Percentiles rank a stretch among this genome's conserved stretches.
Conservation (phyloP, 2,888 invertebrate species). For the Cataglyphis livida region DNA sequence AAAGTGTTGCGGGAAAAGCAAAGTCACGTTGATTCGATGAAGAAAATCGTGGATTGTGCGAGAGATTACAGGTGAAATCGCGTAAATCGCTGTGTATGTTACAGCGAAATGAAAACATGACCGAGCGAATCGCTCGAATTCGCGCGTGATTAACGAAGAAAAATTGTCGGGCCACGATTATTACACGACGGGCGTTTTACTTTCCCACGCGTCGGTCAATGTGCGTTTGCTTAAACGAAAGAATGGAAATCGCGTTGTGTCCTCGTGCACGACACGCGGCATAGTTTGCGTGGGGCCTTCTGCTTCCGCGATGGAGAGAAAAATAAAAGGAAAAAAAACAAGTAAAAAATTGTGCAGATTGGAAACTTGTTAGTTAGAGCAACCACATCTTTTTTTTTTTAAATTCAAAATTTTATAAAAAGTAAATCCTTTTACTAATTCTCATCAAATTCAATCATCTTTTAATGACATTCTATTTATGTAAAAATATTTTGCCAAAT, state of each 20-base stretch:
- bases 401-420: too few species aligned
- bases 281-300: not conserved
- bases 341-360: too few species aligned
- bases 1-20: not conserved
- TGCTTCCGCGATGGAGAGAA: not conserved
- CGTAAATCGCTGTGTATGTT: not conserved
- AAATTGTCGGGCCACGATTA: constrained; percentile 41
- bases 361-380: too few species aligned
- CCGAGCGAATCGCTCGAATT: constrained; percentile 11
- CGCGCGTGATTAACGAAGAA: constrained; percentile 50
- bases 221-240: constrained; percentile 41
- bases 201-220: constrained; percentile 51
- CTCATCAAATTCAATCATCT: too few species aligned
- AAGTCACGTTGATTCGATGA: not conserved
- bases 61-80: constrained; percentile 1
- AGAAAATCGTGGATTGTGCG: not conserved
- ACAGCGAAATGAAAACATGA: constrained; percentile 14
- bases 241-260: constrained; percentile 33
- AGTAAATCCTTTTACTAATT: too few species aligned
- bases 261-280: not conserved
- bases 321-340: not conserved
- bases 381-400: too few species aligned
- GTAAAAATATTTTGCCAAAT: too few species aligned
- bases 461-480: too few species aligned
- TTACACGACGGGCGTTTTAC: constrained; percentile 2